Evolutionary conservation across 2,113 vertebrate species (phyloP), one percentile per base, ranked within the genome.

Genomic region (Eretmochelys imbricata): DNA sequence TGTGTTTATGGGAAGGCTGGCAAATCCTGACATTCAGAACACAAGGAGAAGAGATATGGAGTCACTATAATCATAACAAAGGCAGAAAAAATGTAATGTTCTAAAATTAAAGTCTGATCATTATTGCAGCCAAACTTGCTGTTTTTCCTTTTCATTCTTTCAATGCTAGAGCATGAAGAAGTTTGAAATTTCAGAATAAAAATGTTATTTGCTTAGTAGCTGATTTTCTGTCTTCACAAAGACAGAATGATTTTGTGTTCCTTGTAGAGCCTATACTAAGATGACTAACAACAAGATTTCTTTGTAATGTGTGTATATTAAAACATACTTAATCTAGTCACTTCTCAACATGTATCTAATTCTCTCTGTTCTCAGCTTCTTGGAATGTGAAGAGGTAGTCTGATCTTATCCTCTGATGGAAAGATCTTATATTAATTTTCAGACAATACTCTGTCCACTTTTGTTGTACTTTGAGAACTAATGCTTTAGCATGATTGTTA

Each of bases 1-100:
- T 95, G 87, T 91, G 8, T 96, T 98, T 94, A 97, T 92, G 92
- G 97, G 94, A 96, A 91, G 51, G n/a, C 87, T 98, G 93, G 93
- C 96, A 96, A 98, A 95, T 94, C 96, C 96, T 83, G 91, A 97
- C 31, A 90, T n/a, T 27, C 90, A 91, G 54, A 90, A 91, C 48
- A 80, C 80, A 62, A 94, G 85, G 6, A 84, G 96, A 91, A 97
- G 95, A 96, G 95, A 96, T 48, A 85, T 57, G 35, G 93, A 98
- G 88, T 98, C 97, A 75, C 79, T 96, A 62, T 96, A 91, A 97
- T 25, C 46, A 46, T 38, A 80, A 87, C 19, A 54, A 91, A 92
- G 48, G 9, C 8, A 38, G 14, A 10, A 51, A 96, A 48, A 75
- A n/a, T 8, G 25, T n/a, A 84, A 85, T 93, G 82, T 84, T 82